Base-by-base conservation (phyloP, 37 sponge, comb jelly and placozoan genomes). In the Aplysina aerophoba region DNA sequence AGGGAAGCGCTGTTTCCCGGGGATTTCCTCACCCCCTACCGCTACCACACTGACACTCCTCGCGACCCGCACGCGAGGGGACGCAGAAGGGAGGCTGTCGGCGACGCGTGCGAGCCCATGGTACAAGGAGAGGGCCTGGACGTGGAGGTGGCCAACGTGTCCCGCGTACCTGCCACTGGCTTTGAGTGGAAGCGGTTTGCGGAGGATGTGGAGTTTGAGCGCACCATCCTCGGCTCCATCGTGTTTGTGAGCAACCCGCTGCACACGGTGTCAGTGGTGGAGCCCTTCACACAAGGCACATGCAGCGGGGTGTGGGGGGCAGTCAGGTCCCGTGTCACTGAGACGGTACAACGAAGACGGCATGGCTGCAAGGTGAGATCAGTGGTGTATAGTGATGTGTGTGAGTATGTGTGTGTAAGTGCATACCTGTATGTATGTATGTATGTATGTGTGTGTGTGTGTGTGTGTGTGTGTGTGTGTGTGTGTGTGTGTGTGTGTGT, bases 211-310 rank as follows among this genome's bases (percentile, higher is more conserved):
- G 64, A 16, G 22, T 50, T 22, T 39, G 59, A 83, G 21, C 53
- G 58, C 81, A 56, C 20, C 84, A 88, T 87, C 20, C 36, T 92
- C 15, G 98, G 98, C 15, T 86, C 87, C 74, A 87, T 96, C 37
- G 85, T 92, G 0, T 91, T 66, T 37, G 86, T 93, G 16, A 44
- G 89, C 21, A 62, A 91, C 59, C 98, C 98, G 13, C 87, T 86
- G 60, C 72, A 88, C 50, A 90, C 96, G 17, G 63, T 98, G 31
- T 98, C 98, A 4, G 91, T 98, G 0, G 57, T 93, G 44, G 98
- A 98, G 75, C 98, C 98, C 0, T 55, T 24, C 28, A 39, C 33
- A 12, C n/a, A 40, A 17, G 93, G 89, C 19, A 73, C 88, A 0
- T 95, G 96, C 30, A 27, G 50, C 5, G 35, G 38, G 33, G 59